Evolutionary conservation across 2,113 vertebrate species (phyloP).

Genomic region (Podarcis raffonei): DNA sequence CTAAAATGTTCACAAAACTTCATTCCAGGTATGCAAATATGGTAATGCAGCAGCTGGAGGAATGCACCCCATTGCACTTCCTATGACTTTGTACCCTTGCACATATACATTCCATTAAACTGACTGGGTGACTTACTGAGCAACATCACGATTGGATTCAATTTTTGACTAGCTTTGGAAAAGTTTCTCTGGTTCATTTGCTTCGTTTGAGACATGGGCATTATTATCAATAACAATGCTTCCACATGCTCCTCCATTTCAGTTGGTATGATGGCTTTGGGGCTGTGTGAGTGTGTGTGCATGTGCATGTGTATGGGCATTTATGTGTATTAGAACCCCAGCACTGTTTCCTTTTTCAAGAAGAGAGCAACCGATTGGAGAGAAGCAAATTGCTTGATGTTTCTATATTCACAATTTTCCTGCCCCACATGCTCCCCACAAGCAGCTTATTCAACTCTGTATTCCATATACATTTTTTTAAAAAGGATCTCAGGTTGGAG

Average conservation of each 20-base stretch:
- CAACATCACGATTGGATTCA: neutral
- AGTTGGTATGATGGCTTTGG: neutral
- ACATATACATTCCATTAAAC: neutral
- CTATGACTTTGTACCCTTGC: neutral
- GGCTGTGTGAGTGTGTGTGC: too few species aligned
- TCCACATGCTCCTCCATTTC: neutral
- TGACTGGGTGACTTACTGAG: neutral
- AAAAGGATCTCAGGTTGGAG: neutral
- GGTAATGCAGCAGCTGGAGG: neutral
- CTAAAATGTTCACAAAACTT: neutral
- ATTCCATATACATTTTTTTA: neutral
- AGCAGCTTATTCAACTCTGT: neutral
- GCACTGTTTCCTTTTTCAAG: neutral
- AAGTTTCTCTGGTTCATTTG: neutral
- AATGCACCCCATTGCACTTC: neutral
- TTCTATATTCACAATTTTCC: neutral
- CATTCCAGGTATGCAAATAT: slow-evolving; percentile 16
- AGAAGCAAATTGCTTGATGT: neutral
- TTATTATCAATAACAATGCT: neutral
- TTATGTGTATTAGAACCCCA: neutral
- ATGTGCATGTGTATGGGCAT: too few species aligned
- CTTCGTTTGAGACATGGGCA: neutral
- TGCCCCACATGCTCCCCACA: neutral
- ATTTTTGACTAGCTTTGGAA: neutral
- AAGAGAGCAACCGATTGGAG: neutral